A percentile compares a stretch with the other conserved stretches of the same genome.
Evolutionary conservation across 1,140 invertebrate species (phyloP).

Genomic region (Habropoda laboriosa): DNA sequence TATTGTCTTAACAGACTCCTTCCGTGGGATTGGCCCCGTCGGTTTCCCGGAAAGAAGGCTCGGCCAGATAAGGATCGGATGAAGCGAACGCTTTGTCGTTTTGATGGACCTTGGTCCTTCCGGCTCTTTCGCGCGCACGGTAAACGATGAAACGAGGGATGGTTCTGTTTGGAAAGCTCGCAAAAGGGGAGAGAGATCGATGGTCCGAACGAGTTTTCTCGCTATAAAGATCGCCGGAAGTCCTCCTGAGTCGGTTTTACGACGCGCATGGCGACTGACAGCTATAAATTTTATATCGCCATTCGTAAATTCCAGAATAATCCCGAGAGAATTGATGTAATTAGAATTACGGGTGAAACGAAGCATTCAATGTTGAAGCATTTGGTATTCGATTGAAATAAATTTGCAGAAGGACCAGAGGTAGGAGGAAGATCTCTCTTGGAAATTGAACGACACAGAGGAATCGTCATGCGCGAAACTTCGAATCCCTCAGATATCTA

Average conservation of each 20-base stretch:
- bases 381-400: neutral
- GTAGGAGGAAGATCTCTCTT: constrained; percentile 4
- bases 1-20: constrained; percentile 44
- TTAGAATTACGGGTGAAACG: too few species aligned
- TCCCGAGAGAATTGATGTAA: too few species aligned
- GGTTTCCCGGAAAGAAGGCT: neutral
- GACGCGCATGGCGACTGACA: neutral
- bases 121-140: too few species aligned
- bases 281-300: neutral
- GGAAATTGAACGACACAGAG: constrained; percentile 23
- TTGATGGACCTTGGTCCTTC: neutral
- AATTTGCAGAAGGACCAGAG: neutral
- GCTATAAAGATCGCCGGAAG: neutral
- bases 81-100: constrained; percentile 1
- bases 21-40: constrained; percentile 24
- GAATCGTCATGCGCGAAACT: constrained; percentile 21
- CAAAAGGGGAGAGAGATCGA: neutral
- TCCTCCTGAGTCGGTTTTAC: too few species aligned
- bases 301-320: neutral
- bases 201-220: neutral
- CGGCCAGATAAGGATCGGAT: constrained; percentile 42
- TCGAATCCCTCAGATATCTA: constrained; percentile 34
- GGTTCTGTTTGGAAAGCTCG: neutral
- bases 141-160: neutral
- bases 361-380: neutral